Evolutionary conservation across 2,888 invertebrate species (phyloP), one percentile per base, ranked within the genome.

Genomic region (Pollenia amentaria): DNA sequence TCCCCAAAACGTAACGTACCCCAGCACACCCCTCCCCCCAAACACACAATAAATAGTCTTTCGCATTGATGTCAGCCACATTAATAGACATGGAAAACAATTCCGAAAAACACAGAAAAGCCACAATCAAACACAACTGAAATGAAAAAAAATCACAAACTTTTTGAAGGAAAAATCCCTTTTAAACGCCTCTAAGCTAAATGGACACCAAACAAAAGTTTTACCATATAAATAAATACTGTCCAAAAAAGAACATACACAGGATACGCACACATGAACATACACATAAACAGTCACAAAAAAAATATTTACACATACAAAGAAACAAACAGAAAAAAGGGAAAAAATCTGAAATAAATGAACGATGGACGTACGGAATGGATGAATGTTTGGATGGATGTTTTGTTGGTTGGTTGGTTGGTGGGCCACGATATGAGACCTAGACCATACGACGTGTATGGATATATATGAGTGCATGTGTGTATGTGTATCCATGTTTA

Each of bases 141-240:
- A 64, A 46, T 21, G 10, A 64, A 16, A 55, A 38, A 42, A 51
- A 73, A 72, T 53, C 64, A 64, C n/a, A 65, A n/a, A 67, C 67
- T 65, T 65, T 64, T 79, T 70, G 57, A 57, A 65, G 67, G 77
- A 55, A 73, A 69, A 79, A 70, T 77, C 87, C 80, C 72, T 84
- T 87, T 80, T 83, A 76, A 80, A 80, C 60, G 83, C 70, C 87
- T 65, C 72, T 72, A 72, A 80, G 87, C 87, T 65, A 84, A 78
- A 87, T 84, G 87, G 83, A 87, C 87, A 87, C 80, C 80, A 84
- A 80, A 64, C 64, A 65, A 76, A 82, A 82, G 73, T 82, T 64
- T 73, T 81, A 42, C 53, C 77, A 65, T 79, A 77, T 55, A 83
- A 83, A 84, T 76, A 87, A 78, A 82, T 67, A 82, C 76, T 84